Base-by-base conservation (phyloP, 2,888 invertebrate genomes). In the Adelphocoris suturalis region DNA sequence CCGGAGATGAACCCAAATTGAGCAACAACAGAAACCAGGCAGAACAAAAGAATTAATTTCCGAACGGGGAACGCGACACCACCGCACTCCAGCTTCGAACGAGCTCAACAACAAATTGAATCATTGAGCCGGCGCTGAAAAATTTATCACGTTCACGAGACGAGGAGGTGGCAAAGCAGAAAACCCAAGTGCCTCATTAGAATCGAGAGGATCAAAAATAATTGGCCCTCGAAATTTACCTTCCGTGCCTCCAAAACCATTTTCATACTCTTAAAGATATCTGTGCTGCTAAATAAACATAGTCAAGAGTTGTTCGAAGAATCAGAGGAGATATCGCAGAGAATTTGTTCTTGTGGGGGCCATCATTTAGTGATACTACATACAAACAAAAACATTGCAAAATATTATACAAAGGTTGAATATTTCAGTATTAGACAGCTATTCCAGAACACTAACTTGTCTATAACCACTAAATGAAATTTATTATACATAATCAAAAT, bases 81-180 rank as follows among this genome's bases (percentile, higher is more conserved):
- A 61, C 52, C 52, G 16, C 61, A 52, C 16, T n/a, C 61, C 61
- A 61, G 19, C 19, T 61, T 19, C 61, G 61, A 61, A 3, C 9
- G 19, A 61, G 3, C 19, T 3, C 61, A 13, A 23, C 19, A 68
- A 3, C 23, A 19, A 27, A 68, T 23, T 68, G 68, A 68, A n/a
- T 7, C 14, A 16, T n/a, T 7, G 0, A n/a, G 68, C 7, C 19
- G 68, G 9, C 9, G 23, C 0, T n/a, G 23, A 27, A 23, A 23
- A 68, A 23, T 23, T 19, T 68, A 68, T 68, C 68, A 7, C 37
- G 37, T 37, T 37, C 37, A 37, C 5, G 68, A 68, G 76, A 46
- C 37, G 78, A 47, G n/a, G 78, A 78, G 78, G 78, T 78, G 78
- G 14, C 46, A n/a, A 78, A 46, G 46, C 3, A 46, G 37, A 78